Percentiles rank a stretch among this genome's conserved stretches.
Evolutionary conservation across 1,140 invertebrate species (phyloP).

Genomic region (Caenorhabditis inopinata): DNA sequence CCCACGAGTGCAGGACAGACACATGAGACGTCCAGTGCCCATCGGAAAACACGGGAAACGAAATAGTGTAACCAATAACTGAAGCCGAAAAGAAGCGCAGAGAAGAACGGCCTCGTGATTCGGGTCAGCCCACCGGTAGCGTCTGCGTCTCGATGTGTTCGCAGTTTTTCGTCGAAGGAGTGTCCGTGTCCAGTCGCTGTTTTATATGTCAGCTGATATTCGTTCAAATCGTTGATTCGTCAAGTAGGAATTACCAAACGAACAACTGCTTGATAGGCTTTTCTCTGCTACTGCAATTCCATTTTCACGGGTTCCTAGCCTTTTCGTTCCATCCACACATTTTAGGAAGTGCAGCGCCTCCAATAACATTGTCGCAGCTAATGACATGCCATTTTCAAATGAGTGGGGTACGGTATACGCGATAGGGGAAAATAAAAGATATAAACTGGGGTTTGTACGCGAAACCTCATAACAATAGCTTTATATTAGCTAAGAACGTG

Average conservation of each 20-base stretch:
- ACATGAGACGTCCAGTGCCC: constrained; percentile 10
- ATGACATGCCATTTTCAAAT: too few species aligned
- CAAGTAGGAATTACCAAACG: not conserved
- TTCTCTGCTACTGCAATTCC: not conserved
- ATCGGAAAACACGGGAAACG: constrained; percentile 12
- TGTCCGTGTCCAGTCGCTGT: not conserved
- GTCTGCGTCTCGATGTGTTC: constrained; percentile 26
- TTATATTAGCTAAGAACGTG: too few species aligned
- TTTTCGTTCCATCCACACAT: too few species aligned
- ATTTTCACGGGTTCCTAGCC: not conserved
- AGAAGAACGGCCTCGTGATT: constrained; percentile 22
- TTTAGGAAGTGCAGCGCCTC: too few species aligned
- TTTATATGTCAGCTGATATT: constrained; percentile 28
- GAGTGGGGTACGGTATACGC: too few species aligned
- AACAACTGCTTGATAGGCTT: not conserved
- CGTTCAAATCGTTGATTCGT: not conserved
- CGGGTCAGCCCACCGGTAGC: constrained; percentile 20
- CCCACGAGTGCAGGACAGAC: not conserved
- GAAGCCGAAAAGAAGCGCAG: not conserved
- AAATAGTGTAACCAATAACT: not conserved
- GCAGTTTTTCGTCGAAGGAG: not conserved
- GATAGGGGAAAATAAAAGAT: too few species aligned
- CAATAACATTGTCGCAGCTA: too few species aligned
- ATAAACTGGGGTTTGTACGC: too few species aligned
- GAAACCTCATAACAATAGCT: too few species aligned